These are phyloP conservation scores for Junco hyemalis DNA, from an alignment of 2,113 vertebrate species.

Conservation along the genomic window DNA sequence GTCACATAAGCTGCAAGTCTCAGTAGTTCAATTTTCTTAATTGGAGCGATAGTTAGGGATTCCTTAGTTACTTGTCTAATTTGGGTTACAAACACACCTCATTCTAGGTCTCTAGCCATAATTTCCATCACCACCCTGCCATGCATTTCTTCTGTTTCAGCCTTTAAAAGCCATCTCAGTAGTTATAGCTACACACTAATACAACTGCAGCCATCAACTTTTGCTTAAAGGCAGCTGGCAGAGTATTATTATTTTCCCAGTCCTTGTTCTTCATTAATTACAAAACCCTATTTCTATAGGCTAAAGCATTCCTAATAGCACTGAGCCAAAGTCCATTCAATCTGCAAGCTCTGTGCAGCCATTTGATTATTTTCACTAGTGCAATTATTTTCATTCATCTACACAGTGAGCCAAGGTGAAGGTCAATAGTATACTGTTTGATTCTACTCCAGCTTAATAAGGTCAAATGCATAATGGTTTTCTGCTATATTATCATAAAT, in stretches of 20 bases:
- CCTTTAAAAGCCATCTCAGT: not conserved
- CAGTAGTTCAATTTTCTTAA: not conserved
- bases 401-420: slow-evolving; percentile 38
- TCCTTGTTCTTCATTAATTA: slow-evolving; percentile 45
- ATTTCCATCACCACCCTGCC: not conserved
- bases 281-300: slow-evolving; percentile 18
- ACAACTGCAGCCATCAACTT: not conserved
- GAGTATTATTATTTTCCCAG: not conserved
- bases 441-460: slow-evolving; percentile 52
- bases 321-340: slow-evolving; percentile 44
- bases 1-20: not conserved
- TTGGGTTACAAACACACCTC: not conserved
- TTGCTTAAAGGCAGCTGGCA: not conserved
- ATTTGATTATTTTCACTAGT: slow-evolving; percentile 56
- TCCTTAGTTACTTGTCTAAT: not conserved
- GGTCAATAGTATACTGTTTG: slow-evolving; percentile 51
- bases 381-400: slow-evolving; percentile 56
- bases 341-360: slow-evolving; percentile 18
- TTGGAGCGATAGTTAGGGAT: not conserved
- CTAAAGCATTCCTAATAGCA: slow-evolving; percentile 47
- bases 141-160: not conserved
- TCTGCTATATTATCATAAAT: slow-evolving; percentile 40
- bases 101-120: not conserved
- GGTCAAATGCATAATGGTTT: slow-evolving; percentile 27
- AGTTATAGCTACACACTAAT: not conserved